Percentiles rank a stretch among this genome's conserved stretches.
Conservation (phyloP, 1,140 invertebrate species). For the Drosophila rufa region DNA sequence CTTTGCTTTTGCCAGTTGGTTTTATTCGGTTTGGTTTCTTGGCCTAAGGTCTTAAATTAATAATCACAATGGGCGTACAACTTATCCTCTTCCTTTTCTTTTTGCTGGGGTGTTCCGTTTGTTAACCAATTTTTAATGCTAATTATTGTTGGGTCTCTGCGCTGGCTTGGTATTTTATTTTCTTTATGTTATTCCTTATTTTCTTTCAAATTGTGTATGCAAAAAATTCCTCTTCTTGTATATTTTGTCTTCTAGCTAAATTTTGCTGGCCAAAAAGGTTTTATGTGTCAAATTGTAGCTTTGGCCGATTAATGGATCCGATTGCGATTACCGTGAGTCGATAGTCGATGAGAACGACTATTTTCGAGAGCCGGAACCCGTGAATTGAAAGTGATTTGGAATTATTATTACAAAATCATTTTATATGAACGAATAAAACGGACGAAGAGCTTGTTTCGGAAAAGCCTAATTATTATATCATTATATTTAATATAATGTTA, state of each 20-base stretch:
- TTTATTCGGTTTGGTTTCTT: slow-evolving; percentile 35
- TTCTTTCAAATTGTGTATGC: slow-evolving; percentile 32
- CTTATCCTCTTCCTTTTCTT: slow-evolving; percentile 28
- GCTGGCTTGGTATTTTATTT: slow-evolving; percentile 32
- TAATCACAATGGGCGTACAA: slow-evolving; percentile 84
- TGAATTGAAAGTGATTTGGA: neutral
- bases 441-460: slow-evolving; percentile 10
- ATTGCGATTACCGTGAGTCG: slow-evolving; percentile 13
- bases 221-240: slow-evolving; percentile 42
- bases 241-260: slow-evolving; percentile 53
- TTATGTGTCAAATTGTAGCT: slow-evolving; percentile 2
- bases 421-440: slow-evolving; percentile 19
- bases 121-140: slow-evolving; percentile 68
- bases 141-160: slow-evolving; percentile 78
- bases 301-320: slow-evolving; percentile 13
- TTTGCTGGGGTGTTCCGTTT: slow-evolving; percentile 46
- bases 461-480: slow-evolving; percentile 11
- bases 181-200: slow-evolving; percentile 12
- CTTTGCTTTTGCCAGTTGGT: slow-evolving; percentile 21
- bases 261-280: slow-evolving; percentile 44
- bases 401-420: slow-evolving; percentile 13
- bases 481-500: slow-evolving; percentile 20
- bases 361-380: slow-evolving; percentile 11
- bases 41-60: slow-evolving; percentile 79
- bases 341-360: slow-evolving; percentile 24